Evolutionary conservation across 2,113 vertebrate genomes (phyloP).

Genomic region (Mesocricetus auratus): DNA sequence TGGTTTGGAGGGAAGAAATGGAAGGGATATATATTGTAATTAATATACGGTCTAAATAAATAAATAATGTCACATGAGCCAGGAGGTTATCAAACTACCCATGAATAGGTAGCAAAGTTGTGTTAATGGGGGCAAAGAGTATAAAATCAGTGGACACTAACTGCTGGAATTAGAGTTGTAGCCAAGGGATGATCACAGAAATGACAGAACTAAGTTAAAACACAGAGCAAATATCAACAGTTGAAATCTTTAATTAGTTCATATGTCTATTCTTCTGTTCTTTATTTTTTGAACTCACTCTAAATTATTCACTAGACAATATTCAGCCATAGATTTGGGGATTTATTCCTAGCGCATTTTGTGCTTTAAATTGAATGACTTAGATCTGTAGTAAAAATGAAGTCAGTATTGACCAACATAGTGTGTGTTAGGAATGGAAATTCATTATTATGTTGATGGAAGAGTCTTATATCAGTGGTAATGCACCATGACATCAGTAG

Average conservation of each 20-base stretch:
- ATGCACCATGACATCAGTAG: not conserved
- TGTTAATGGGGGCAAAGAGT: not conserved
- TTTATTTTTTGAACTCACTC: not conserved
- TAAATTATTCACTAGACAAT: not conserved
- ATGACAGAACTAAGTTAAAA: not conserved
- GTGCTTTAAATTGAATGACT: not conserved
- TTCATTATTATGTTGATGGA: constrained; percentile 40
- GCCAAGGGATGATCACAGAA: not conserved
- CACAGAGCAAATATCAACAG: not conserved
- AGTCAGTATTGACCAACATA: not conserved
- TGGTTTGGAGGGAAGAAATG: not conserved
- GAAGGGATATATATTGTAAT: not conserved
- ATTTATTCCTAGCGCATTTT: not conserved
- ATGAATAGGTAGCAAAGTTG: not conserved
- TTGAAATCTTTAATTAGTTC: not conserved
- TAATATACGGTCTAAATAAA: not conserved
- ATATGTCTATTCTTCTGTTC: not conserved
- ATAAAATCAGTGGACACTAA: not conserved
- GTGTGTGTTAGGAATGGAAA: not conserved
- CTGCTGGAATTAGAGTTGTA: not conserved
- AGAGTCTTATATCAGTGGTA: constrained; percentile 30
- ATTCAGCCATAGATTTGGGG: not conserved
- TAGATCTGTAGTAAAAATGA: constrained; percentile 36
- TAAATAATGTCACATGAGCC: not conserved
- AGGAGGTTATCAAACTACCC: not conserved